Evolutionary conservation across 1,140 invertebrate genomes (phyloP).

Genomic region (Drosophila lacertosa): DNA sequence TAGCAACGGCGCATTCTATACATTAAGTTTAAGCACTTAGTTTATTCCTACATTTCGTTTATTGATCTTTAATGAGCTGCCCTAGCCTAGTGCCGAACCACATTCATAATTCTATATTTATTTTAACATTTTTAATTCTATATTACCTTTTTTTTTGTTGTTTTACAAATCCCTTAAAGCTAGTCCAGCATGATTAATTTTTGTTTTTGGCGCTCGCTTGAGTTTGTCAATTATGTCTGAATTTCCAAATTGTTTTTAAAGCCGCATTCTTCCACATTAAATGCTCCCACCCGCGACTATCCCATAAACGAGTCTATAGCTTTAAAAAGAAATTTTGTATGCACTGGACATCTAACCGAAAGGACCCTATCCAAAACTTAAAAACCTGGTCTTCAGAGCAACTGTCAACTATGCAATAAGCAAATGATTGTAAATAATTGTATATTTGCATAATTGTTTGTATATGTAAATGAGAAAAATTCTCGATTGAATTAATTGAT

Average conservation of each 20-base stretch:
- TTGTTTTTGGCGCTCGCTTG: constrained; percentile 27
- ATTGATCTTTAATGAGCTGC: constrained; percentile 49
- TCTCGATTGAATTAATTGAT: constrained; percentile 60
- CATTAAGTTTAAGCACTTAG: constrained; percentile 38
- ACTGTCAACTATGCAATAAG: constrained; percentile 32
- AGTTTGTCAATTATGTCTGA: constrained; percentile 6
- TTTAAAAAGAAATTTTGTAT: constrained; percentile 32
- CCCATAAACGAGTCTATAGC: constrained; percentile 25
- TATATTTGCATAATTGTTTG: constrained; percentile 54
- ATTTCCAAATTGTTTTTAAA: constrained; percentile 40
- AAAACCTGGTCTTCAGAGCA: constrained; percentile 53
- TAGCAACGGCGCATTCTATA: constrained; percentile 49
- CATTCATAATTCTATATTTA: constrained; percentile 37
- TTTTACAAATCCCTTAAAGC: constrained; percentile 31
- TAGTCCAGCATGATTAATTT: constrained; percentile 51
- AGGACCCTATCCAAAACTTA: neutral
- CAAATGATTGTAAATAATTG: constrained; percentile 63
- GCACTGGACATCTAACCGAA: constrained; percentile 15
- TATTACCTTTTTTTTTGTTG: constrained; percentile 21
- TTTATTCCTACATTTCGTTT: constrained; percentile 38
- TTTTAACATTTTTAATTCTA: constrained; percentile 32
- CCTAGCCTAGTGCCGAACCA: constrained; percentile 53
- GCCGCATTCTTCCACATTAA: constrained; percentile 8
- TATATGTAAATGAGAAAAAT: constrained; percentile 38
- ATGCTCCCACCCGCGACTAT: constrained; percentile 22